Conservation (phyloP, 2,113 vertebrate genomes). For the Epinephelus moara region DNA sequence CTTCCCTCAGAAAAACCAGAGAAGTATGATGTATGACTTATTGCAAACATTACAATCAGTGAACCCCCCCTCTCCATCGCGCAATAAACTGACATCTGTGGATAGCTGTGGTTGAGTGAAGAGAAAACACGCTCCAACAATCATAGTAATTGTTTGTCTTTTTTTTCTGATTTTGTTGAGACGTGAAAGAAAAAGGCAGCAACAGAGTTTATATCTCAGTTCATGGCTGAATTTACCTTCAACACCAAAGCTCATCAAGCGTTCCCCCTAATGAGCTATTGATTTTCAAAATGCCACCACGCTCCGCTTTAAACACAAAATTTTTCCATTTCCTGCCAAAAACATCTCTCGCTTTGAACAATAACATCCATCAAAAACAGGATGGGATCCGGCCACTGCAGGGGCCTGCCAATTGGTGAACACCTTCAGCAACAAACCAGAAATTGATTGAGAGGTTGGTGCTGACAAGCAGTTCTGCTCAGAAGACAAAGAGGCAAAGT, state of each 20-base stretch:
- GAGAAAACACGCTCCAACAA: conserved; percentile 11
- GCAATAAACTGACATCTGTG: background rate
- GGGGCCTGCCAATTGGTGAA: background rate
- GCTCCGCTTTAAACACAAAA: conserved; percentile 5
- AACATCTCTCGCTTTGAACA: conserved; percentile 24
- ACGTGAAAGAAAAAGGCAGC: conserved; percentile 6
- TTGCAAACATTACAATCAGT: background rate
- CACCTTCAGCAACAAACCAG: conserved; percentile 13
- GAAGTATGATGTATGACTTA: too few relatives aligned
- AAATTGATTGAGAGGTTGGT: conserved; percentile 51
- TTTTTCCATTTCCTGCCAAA: conserved; percentile 40
- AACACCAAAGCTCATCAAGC: conserved; percentile 28
- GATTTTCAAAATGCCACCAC: conserved; percentile 18
- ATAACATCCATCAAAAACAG: conserved; percentile 46
- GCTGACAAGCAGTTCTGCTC: conserved; percentile 36
- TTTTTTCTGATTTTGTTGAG: conserved; percentile 14
- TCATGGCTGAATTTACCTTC: conserved; percentile 15
- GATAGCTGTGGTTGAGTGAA: background rate
- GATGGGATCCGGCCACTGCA: background rate
- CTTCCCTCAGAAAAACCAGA: too few relatives aligned
- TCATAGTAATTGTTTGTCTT: background rate
- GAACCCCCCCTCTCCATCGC: background rate
- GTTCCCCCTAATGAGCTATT: conserved; percentile 44
- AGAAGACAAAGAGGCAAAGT: conserved; percentile 35
- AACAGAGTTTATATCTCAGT: conserved; percentile 3